Evolutionary conservation across 1,140 invertebrate species (phyloP), one percentile per base, ranked within the genome.

Genomic region (Zaprionus camerounensis): DNA sequence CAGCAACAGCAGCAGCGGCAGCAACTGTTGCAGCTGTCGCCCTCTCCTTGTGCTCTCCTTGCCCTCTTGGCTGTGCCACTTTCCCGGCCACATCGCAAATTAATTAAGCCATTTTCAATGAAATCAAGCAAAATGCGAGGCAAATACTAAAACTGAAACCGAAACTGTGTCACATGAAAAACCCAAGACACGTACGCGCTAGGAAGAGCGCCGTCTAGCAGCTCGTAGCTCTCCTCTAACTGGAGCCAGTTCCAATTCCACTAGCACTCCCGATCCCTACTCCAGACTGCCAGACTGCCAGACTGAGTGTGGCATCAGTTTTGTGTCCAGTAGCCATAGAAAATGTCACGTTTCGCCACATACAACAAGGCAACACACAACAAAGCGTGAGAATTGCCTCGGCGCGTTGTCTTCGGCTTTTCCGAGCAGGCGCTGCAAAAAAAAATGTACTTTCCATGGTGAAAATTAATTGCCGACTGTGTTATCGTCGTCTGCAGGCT

Each of bases 261-360:
- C 31, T 11, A 34, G 31, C 31, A 34, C 61, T 55, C 36, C 73
- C 81, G 80, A 80, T 80, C 71, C 76, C 63, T 74, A 24, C 24
- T 13, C 53, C 26, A 24, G 26, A 15, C 22, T 6, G n/a, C 26
- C 31, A 31, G 31, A 55, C 34, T n/a, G 38, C 6, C 20, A 51
- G 28, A 15, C 41, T 12, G 61, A 44, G 49, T 41, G 72, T 69
- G 85, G 79, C 87, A 91, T 91, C 87, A 91, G 91, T 91, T 91
- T 87, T 91, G 41, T 91, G 81, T 91, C 88, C 88, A 91, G 88
- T 91, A 91, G 88, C 88, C 77, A 71, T 7, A 72, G 88, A 88
- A 91, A 91, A 87, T 91, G 88, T 91, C 88, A 91, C 88, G 88
- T 91, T 91, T 91, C 81, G 15, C 41, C 88, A 84, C 83, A 91